These are phyloP conservation scores for Brachyrhaphis roseni DNA, from an alignment of 2,797 vertebrate genomes.

Conservation along the genomic window DNA sequence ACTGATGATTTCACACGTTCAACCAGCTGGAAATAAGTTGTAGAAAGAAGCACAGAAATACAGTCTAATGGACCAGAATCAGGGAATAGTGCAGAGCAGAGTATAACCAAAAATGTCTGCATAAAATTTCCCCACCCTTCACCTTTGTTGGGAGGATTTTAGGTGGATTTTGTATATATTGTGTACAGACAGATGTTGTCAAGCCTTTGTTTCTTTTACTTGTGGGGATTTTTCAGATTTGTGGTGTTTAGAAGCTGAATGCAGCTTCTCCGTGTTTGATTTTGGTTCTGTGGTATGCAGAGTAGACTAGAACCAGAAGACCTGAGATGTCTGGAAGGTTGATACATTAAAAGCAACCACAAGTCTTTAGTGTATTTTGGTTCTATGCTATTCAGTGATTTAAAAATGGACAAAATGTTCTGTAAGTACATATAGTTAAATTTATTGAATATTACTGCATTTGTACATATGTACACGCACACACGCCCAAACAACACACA, in stretches of 20 bases:
- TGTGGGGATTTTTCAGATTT: background rate
- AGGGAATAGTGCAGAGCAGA: no score
- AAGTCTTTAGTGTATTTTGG: no score
- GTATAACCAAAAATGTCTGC: background rate
- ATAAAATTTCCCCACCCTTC: background rate
- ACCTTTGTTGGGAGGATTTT: background rate
- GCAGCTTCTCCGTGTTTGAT: no score
- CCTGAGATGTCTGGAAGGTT: no score
- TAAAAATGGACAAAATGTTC: no score
- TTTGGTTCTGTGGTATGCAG: no score
- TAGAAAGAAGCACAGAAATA: background rate
- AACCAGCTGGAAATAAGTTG: background rate
- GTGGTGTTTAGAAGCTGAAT: no score
- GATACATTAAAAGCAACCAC: no score
- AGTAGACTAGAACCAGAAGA: no score
- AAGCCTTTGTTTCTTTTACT: background rate
- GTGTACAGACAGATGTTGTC: background rate
- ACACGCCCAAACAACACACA: background rate
- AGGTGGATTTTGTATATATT: background rate
- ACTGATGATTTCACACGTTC: slow-evolving; percentile 10
- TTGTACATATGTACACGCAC: background rate
- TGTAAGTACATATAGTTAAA: no score
- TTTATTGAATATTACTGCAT: background rate
- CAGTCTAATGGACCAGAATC: background rate
- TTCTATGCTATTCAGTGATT: no score